Percentiles rank a stretch among this genome's conserved stretches.
Conservation (phyloP, 2,113 vertebrate genomes). For the Tragulus kanchil region DNA sequence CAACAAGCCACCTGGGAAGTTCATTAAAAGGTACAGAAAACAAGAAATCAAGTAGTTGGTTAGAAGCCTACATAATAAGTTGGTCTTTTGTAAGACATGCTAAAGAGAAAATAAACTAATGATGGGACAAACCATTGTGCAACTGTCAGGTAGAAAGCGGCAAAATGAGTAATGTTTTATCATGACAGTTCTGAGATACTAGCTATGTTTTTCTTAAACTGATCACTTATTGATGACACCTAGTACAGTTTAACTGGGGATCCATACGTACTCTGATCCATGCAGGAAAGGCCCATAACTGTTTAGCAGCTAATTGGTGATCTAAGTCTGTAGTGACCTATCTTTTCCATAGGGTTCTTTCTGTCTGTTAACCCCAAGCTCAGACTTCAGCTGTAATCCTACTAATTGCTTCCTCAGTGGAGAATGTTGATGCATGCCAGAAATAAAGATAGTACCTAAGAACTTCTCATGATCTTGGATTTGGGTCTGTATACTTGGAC, state of each 20-base stretch:
- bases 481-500: neutral
- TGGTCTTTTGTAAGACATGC: neutral
- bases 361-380: neutral
- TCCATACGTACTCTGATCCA: neutral
- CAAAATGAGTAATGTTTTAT: neutral
- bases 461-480: neutral
- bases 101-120: neutral
- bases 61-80: neutral
- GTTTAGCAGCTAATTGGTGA: neutral
- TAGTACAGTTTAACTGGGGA: neutral
- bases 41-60: neutral
- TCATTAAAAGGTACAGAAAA: neutral
- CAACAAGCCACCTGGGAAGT: neutral
- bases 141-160: neutral
- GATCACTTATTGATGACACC: neutral
- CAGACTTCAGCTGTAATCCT: neutral
- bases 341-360: neutral
- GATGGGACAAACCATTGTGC: neutral
- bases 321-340: rapidly evolving
- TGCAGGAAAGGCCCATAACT: neutral
- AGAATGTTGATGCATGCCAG: neutral
- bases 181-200: neutral
- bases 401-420: neutral
- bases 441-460: neutral
- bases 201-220: neutral